Conservation (phyloP, 1,140 invertebrate species). For the Periplaneta americana region DNA sequence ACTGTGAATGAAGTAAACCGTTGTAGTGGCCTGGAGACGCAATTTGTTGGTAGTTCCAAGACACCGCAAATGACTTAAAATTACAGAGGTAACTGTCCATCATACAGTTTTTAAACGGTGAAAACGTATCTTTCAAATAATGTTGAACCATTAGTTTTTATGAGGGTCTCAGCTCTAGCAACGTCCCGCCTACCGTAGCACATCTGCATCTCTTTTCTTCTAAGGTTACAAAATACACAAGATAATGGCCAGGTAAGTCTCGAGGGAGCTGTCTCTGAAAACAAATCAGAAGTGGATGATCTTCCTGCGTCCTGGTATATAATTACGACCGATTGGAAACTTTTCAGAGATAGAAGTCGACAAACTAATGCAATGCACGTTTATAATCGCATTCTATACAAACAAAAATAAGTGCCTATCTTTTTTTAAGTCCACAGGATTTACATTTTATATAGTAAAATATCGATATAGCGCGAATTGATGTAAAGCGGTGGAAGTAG, state of each 20-base stretch:
- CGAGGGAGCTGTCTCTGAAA: no score
- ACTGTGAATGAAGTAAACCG: background rate
- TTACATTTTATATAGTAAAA: no score
- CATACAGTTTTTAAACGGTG: background rate
- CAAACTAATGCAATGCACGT: no score
- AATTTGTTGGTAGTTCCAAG: background rate
- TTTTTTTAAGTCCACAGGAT: no score
- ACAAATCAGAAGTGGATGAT: background rate
- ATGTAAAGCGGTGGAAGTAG: no score
- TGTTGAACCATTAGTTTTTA: background rate
- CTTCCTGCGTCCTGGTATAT: background rate
- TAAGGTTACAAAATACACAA: background rate
- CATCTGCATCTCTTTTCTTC: background rate
- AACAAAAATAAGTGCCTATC: no score
- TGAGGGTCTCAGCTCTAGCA: background rate
- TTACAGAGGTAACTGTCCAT: background rate
- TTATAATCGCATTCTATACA: no score
- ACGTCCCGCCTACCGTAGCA: background rate
- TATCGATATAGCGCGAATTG: no score
- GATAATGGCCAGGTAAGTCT: background rate
- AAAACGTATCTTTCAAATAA: background rate
- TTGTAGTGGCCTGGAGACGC: background rate
- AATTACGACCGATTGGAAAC: no score
- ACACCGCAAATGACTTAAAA: background rate
- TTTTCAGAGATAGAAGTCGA: no score